Base-by-base conservation (phyloP, 2,888 invertebrate genomes). In the Campoplex nolae region DNA sequence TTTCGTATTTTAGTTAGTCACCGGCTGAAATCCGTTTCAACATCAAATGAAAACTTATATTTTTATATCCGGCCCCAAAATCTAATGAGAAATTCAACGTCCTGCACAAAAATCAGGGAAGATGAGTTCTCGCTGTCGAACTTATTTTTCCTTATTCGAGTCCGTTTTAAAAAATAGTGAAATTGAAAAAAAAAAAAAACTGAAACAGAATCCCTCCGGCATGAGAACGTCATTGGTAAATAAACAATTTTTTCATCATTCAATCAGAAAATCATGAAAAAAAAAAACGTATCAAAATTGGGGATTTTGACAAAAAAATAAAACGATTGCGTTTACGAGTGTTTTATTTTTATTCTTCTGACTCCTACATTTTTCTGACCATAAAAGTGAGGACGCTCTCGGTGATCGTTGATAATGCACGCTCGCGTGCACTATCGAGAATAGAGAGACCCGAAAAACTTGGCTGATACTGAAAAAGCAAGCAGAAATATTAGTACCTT, bases 401-500 rank as follows among this genome's bases (percentile, higher is more conserved):
- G n/a, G 28, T 28, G 74, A 74, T 79, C 54, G 51, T 54, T 51
- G 77, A 77, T 71, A 48, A 58, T 70, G 70, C 42, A 56, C 18
- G 48, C 32, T 71, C 71, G 56, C 28, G 79, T 56, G 35, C 32
- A 58, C 18, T 16, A 68, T 78, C 68, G n/a, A 56, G 35, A 28
- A 56, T 16, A 42, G n/a, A 70, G 45, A 70, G 28, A 23, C 23
- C 48, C 45, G 56, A 84, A 80, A 77, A 68, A 84, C 54, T 67
- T 62, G 70, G 65, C 45, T 45, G 71, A 83, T 83, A 56, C 42
- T n/a, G 58, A 83, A 86, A 83, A 71, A 45, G 65, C 76, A 56
- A 78, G 79, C 79, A 81, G 78, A 73, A 84, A 68, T 80, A 65
- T 48, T 38, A 70, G 38, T 76, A 56, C 38, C 83, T 81, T 84